Evolutionary conservation across 92 coral and sea anemone genomes (phyloP), one percentile per base, ranked within the genome.

Genomic region (Phenganax stokvisi): DNA sequence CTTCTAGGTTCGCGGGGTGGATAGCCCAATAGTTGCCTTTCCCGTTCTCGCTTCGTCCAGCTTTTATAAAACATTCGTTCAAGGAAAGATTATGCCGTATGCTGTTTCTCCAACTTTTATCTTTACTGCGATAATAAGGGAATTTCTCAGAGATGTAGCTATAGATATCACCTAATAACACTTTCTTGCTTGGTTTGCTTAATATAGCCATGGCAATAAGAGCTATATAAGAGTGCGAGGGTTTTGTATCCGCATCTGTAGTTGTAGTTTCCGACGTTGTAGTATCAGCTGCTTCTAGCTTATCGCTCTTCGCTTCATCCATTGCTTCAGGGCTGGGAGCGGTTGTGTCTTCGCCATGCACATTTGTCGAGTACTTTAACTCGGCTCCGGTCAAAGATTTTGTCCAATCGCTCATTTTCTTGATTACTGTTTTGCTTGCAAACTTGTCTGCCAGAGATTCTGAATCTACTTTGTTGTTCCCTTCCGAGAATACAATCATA

Each of bases 1-100:
- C 99, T 61, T 96, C 99, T 10, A 96, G 62, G 80, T 96, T 96
- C 0, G 99, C 99, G 0, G 97, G 99, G 29, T 96, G 99, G 51
- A 96, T 92, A 0, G 99, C 99, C 99, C 99, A 96, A 86, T 96
- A 96, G 78, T 96, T 96, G 0, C 99, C 99, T 54, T 96, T 96
- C 30, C 99, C 99, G 70, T 96, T 96, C 62, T 96, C 99, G 70
- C 99, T 96, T 69, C 99, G 87, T 66, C 99, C 99, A 0, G 97
- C 97, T 64, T 96, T 96, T 66, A 96, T 96, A 71, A 96, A 96
- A 81, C 99, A 96, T 69, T 96, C 99, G 87, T 96, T 96, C 16
- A 96, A 87, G 61, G 99, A 96, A 65, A 96, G 72, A 84, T 96
- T 96, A 17, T 96, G 99, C 2, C 99, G 72, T 17, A 96, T 96